Evolutionary conservation across 1,140 invertebrate genomes (phyloP), one percentile per base, ranked within the genome.

Genomic region (Leptinotarsa defecta): DNA sequence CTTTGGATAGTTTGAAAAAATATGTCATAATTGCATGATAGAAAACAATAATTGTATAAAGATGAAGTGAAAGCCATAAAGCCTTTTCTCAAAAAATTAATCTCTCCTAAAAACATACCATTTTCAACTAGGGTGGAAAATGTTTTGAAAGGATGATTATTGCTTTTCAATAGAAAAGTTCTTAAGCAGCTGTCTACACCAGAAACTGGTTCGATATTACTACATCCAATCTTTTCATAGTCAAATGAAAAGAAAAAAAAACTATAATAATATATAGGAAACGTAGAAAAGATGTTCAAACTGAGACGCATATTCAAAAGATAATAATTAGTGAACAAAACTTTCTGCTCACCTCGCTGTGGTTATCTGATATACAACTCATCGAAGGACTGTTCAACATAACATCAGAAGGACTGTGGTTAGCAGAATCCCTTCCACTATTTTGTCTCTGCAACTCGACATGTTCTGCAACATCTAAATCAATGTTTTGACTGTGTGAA

Each of bases 401-500:
- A 68, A 88, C 88, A 81, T 91, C 91, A 27, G 89, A 89, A 17
- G 91, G 91, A 85, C 91, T 92, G 77, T 91, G 90, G 83, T 91
- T 92, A 24, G 91, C 90, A 34, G 91, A 91, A 84, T 92, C 90
- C 75, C 91, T 86, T 77, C 90, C 89, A 69, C 86, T 87, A 80
- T 86, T 87, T 74, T 84, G 85, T 82, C 87, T 87, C 68, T 86
- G 84, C 78, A 87, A 84, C 75, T 87, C 80, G 74, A 84, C 81
- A 75, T 57, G 52, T n/a, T 0, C 52, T 43, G 34, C 8, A 11
- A 43, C 8, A 43, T 43, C 2, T 43, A 3, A 2, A 4, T 19
- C n/a, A 57, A 48, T 34, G 13, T 76, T 24, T 48, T 49, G 48
- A 1, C 52, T 24, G n/a, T 43, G 67, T 19, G 89, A 89, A 17